Evolutionary conservation across 2,113 vertebrate species (phyloP).

Genomic region (Forbesichthys papilliferus): DNA sequence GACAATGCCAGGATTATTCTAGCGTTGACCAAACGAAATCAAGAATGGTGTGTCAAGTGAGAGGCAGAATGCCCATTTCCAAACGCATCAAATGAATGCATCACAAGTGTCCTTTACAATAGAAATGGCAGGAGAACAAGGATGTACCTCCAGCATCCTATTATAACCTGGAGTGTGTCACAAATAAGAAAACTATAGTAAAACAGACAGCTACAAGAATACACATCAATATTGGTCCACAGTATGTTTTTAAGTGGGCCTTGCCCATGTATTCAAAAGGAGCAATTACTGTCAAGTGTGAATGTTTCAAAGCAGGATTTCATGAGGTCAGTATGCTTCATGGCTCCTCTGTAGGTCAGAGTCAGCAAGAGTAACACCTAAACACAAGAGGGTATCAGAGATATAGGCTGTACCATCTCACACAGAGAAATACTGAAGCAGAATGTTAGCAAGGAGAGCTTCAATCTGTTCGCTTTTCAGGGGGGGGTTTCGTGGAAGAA

Average conservation of each 20-base stretch:
- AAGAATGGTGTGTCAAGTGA: background rate
- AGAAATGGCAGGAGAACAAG: background rate
- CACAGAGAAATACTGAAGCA: too few species aligned
- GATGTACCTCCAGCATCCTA: background rate
- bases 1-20: conserved; percentile 38
- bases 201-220: background rate
- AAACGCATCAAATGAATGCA: conserved; percentile 43
- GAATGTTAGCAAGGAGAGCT: background rate
- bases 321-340: conserved; percentile 9
- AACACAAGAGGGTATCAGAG: background rate
- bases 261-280: background rate
- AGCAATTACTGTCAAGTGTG: background rate
- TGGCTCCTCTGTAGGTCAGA: conserved; percentile 7
- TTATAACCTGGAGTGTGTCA: background rate
- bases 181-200: background rate
- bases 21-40: conserved; percentile 55
- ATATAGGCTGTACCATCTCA: background rate
- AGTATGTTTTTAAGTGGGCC: background rate
- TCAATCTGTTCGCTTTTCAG: background rate
- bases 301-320: background rate
- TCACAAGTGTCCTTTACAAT: background rate
- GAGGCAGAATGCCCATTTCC: conserved; percentile 27
- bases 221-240: background rate
- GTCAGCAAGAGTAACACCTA: conserved; percentile 18
- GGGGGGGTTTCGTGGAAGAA: background rate